A percentile compares a stretch with the other conserved stretches of the same genome.
Evolutionary conservation across 2,888 invertebrate species (phyloP).

Genomic region (Camponotus fellah): DNA sequence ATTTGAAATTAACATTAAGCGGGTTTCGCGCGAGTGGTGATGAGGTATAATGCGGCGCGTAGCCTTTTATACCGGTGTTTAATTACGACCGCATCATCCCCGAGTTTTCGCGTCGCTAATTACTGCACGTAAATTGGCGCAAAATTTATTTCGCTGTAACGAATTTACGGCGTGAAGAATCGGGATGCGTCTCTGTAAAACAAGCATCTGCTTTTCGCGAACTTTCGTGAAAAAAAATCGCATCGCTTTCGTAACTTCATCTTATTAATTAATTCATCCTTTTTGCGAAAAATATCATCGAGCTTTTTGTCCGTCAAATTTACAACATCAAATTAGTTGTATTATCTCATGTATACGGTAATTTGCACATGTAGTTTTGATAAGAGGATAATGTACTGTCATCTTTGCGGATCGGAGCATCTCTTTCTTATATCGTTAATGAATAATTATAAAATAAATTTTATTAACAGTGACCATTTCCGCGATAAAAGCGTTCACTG

Average conservation of each 20-base stretch:
- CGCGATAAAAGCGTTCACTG: constrained; percentile 66
- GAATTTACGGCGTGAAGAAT: constrained; percentile 16
- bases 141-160: constrained; percentile 39
- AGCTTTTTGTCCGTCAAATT: neutral
- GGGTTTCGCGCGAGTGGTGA: constrained; percentile 33
- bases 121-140: constrained; percentile 46
- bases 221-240: neutral
- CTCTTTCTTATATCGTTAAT: constrained; percentile 33
- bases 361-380: neutral
- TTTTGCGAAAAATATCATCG: neutral
- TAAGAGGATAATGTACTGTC: neutral
- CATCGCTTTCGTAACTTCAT: neutral
- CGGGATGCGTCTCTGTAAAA: neutral
- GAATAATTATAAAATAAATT: constrained; percentile 61
- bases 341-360: neutral
- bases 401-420: constrained; percentile 16
- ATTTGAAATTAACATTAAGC: constrained; percentile 53
- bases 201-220: neutral
- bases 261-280: neutral
- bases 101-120: constrained; percentile 48
- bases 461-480: constrained; percentile 40
- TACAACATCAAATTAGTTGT: neutral
- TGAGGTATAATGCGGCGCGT: constrained; percentile 44
- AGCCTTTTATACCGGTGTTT: constrained; percentile 51
- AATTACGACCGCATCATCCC: constrained; percentile 46